A percentile compares a stretch with the other conserved stretches of the same genome.
These are phyloP conservation scores for Prosapia bicincta DNA, from an alignment of 2,888 invertebrate species.

Conservation along the genomic window DNA sequence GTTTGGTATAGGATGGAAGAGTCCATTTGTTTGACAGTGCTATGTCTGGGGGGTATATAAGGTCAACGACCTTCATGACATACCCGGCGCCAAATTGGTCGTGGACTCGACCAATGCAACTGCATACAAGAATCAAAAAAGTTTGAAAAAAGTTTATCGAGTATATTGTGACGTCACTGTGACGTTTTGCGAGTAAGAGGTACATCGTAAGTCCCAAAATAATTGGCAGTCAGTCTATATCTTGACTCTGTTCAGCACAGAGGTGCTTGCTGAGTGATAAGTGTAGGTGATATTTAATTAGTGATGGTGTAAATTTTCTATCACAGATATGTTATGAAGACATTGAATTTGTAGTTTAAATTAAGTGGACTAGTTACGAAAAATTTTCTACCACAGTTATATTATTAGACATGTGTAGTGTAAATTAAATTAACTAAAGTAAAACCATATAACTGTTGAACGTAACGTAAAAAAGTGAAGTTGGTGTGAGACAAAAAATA, in stretches of 20 bases:
- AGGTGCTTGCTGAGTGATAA: neutral
- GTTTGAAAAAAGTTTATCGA: neutral
- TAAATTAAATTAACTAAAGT: no score
- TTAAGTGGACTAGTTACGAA: no score
- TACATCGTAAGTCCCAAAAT: neutral
- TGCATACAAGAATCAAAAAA: neutral
- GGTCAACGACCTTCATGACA: neutral
- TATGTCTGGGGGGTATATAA: neutral
- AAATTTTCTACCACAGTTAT: no score
- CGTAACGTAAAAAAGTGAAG: no score
- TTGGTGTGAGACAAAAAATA: no score
- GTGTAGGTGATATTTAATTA: neutral
- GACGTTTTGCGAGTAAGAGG: neutral
- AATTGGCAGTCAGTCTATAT: neutral
- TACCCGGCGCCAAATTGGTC: neutral
- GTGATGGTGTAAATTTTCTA: no score
- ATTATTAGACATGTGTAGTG: no score
- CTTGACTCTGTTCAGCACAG: neutral
- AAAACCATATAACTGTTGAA: no score
- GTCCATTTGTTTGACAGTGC: neutral
- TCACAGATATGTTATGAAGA: no score
- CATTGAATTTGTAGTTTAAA: no score
- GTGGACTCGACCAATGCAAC: neutral
- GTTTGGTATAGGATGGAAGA: neutral
- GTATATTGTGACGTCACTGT: neutral